Base-by-base conservation (phyloP, 2,797 vertebrate genomes). In the Brachyrhaphis roseni region DNA sequence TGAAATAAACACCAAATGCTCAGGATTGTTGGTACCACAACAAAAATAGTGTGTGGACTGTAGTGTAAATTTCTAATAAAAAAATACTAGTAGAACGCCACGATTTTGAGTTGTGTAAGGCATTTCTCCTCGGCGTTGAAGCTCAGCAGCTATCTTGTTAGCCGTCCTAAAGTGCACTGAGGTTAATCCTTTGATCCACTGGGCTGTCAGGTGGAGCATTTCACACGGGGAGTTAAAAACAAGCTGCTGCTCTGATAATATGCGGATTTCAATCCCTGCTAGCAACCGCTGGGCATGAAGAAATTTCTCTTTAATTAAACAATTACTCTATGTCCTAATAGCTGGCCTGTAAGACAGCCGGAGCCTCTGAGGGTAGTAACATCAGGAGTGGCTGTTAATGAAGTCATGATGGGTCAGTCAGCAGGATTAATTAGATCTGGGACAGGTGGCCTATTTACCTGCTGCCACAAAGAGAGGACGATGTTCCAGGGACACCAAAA, bases 151-250 rank as follows among this genome's bases (percentile, higher is more conserved):
- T 79, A 77, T 84, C 75, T 82, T 82, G 75, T 83, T 83, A 89
- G 81, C 76, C 64, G 70, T 51, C 78, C 77, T 83, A 78, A 91
- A 80, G 82, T 78, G 72, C 81, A 46, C 71, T 74, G 45, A 89
- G 72, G 75, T 81, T 94, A 94, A 95, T 94, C 95, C 84, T 87
- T 82, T 94, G 89, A 95, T 90, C 93, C 39, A 31, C 72, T 31
- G 68, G 47, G 55, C 66, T n/a, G 46, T 77, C 77, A 70, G 57
- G 36, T 71, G 23, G 75, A 79, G 55, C 79, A 68, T 47, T 76
- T 64, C 51, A 20, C 74, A 74, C 31, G 11, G 0, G 57, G 18
- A 36, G 70, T 82, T 75, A 53, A 78, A 85, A 73, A 6, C 74
- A 71, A 47, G 75, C 71, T 49, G 70, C 75, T 83, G 84, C 87